phyloP scores from a whole-genome alignment of 2,113 vertebrate genomes.

The Tylochromis polylepis region DNA sequence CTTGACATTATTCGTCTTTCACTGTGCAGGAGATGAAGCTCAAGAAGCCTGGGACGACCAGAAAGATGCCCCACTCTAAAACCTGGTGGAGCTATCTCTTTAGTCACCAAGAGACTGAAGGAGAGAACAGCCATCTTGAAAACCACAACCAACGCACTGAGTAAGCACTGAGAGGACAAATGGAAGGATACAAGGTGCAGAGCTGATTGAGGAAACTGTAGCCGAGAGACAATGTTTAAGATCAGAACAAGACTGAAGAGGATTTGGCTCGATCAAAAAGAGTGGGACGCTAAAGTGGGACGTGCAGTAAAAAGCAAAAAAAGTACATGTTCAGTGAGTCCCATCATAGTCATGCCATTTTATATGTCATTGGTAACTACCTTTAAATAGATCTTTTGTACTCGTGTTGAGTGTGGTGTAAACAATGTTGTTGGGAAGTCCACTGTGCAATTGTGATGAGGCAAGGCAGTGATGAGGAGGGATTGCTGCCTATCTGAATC shows the following conservation, averaged over 20 bases:
- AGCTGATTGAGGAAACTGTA: not conserved
- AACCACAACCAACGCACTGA: slow-evolving; percentile 60
- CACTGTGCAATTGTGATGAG: slow-evolving; percentile 23
- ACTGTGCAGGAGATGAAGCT: slow-evolving; percentile 58
- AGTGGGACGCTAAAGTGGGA: not conserved
- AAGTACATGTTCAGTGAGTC: not conserved
- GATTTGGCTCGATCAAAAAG: not conserved
- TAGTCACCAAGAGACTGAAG: slow-evolving; percentile 73
- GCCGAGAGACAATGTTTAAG: not conserved
- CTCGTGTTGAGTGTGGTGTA: slow-evolving; percentile 38
- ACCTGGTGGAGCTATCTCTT: slow-evolving; percentile 77
- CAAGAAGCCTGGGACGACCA: slow-evolving; percentile 43
- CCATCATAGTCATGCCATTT: not conserved
- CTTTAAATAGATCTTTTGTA: slow-evolving; percentile 3
- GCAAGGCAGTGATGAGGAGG: not conserved
- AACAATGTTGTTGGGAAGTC: not conserved
- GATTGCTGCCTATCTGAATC: not conserved
- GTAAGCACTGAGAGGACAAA: slow-evolving; percentile 3
- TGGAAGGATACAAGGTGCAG: not conserved
- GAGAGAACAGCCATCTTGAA: slow-evolving; percentile 60
- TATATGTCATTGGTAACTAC: slow-evolving; percentile 7
- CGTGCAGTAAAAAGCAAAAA: not conserved
- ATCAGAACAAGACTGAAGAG: not conserved
- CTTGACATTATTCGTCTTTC: not conserved
- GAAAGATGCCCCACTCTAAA: slow-evolving; percentile 65